phyloP scores from a whole-genome alignment of 2,797 vertebrate species.

The Gallinago solitaria region DNA sequence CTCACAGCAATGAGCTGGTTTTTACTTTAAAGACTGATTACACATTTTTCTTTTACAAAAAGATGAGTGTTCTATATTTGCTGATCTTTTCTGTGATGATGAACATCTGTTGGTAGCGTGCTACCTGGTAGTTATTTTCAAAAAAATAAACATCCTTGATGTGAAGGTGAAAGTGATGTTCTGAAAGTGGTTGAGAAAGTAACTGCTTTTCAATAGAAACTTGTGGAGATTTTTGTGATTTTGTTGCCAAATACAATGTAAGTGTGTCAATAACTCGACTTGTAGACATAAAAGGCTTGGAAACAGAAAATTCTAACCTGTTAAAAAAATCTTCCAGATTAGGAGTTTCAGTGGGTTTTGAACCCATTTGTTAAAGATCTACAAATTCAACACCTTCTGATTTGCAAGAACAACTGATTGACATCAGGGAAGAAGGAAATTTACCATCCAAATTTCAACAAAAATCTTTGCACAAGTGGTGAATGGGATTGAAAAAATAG shows the following conservation, averaged over 20 bases:
- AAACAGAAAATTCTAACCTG: neutral
- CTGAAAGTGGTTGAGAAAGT: neutral
- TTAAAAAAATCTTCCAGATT: neutral
- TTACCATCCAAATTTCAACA: neutral
- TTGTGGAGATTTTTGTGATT: neutral
- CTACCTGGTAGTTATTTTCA: neutral
- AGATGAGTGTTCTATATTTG: neutral
- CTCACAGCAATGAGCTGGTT: neutral
- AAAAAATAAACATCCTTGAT: neutral
- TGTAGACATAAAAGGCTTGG: neutral
- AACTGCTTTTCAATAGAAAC: neutral
- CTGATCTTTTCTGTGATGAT: neutral
- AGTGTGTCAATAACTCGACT: neutral
- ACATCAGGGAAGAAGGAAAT: neutral
- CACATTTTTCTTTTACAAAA: neutral
- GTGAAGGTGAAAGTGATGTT: neutral
- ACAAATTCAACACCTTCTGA: neutral
- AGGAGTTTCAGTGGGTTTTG: neutral
- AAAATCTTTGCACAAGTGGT: neutral
- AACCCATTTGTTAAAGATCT: neutral
- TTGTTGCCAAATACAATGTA: neutral
- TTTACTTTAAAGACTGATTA: neutral
- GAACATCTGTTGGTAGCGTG: neutral
- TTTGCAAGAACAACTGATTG: neutral
- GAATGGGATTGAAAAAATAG: neutral